Conservation (phyloP, 2,113 vertebrate genomes). For the Gasterosteus nipponicus region DNA sequence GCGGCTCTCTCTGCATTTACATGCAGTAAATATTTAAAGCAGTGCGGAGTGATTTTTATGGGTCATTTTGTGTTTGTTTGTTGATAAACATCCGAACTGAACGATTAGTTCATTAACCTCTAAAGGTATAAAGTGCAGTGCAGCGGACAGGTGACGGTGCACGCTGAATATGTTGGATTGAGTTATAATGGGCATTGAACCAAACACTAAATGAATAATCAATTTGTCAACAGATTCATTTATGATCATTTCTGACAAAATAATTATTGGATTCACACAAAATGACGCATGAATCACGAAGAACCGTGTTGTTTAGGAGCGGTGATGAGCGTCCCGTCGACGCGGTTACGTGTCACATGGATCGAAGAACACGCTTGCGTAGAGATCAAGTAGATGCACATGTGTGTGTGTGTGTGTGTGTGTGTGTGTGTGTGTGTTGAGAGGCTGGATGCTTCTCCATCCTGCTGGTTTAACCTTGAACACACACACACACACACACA, state of each 20-base stretch:
- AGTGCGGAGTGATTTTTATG: background rate
- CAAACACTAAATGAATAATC: background rate
- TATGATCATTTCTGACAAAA: background rate
- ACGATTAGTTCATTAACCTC: background rate
- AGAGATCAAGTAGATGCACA: background rate
- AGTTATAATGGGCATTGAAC: background rate
- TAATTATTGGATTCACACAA: background rate
- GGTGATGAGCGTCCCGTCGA: conserved; percentile 12
- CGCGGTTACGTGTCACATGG: conserved; percentile 8
- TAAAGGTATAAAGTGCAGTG: background rate
- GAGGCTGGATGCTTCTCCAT: conserved; percentile 4
- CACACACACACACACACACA: conserved; percentile 4
- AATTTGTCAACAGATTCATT: background rate
- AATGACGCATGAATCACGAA: background rate
- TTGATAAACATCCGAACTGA: background rate
- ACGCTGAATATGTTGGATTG: background rate
- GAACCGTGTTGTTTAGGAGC: background rate
- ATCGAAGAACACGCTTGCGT: conserved; percentile 29
- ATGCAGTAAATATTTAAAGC: conserved; percentile 6
- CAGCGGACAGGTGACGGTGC: background rate
- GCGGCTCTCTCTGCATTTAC: conserved; percentile 19
- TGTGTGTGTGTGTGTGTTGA: conserved; percentile 20
- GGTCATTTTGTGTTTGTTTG: background rate
- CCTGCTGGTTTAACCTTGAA: conserved; percentile 59
- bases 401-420: conserved; percentile 6